Percentiles rank a stretch among this genome's conserved stretches.
phyloP scores from a whole-genome alignment of 2,113 vertebrate genomes.

The Cisticola juncidis region DNA sequence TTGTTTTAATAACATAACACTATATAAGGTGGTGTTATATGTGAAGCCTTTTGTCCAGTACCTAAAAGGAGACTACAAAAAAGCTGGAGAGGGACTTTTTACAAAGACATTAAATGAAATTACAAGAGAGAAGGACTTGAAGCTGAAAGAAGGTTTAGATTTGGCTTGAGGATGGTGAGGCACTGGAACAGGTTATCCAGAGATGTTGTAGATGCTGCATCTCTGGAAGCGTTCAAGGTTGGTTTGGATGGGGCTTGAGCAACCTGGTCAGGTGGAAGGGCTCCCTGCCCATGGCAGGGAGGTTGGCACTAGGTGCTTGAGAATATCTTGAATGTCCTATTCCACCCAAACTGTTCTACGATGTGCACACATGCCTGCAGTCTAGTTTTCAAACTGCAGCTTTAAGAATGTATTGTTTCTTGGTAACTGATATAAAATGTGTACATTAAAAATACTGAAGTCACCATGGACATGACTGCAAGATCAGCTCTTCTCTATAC shows the following conservation, averaged over 20 bases:
- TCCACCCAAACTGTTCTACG: accelerated
- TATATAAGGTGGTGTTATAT: not conserved
- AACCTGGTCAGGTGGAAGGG: not conserved
- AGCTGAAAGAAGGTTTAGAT: not conserved
- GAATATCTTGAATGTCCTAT: not conserved
- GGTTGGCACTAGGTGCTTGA: not conserved
- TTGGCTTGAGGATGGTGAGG: not conserved
- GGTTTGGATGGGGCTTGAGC: not conserved
- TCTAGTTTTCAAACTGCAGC: not conserved
- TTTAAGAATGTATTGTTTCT: not conserved
- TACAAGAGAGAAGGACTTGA: not conserved
- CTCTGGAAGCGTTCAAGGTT: not conserved
- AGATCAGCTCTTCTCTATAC: not conserved
- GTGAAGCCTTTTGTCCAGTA: not conserved
- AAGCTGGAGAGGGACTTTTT: not conserved
- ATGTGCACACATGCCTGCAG: not conserved
- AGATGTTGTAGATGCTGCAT: not conserved
- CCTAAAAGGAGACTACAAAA: not conserved
- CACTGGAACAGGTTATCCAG: not conserved
- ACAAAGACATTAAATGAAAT: not conserved
- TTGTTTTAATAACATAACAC: not conserved
- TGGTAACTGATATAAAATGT: not conserved
- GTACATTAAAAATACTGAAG: not conserved
- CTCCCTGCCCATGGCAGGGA: not conserved
- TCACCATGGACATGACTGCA: not conserved